These are phyloP conservation scores for Xenopus petersii DNA, from an alignment of 2,797 vertebrate genomes.

Conservation along the genomic window DNA sequence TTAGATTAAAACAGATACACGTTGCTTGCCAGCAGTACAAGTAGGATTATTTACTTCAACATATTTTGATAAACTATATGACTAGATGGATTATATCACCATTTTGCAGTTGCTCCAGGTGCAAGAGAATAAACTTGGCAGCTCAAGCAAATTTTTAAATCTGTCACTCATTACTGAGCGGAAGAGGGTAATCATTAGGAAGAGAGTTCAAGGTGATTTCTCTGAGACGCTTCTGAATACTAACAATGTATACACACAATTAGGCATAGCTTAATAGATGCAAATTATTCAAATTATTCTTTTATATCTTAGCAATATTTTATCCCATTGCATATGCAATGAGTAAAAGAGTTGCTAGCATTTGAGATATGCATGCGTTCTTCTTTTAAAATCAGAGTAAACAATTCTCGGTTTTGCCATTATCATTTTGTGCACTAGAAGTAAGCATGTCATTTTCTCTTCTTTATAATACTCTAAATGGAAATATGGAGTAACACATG, in stretches of 20 bases:
- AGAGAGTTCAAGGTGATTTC: slow-evolving; percentile 63
- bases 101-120: slow-evolving; percentile 51
- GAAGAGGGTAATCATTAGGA: slow-evolving; percentile 54
- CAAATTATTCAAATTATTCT: slow-evolving; percentile 22
- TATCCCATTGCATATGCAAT: slow-evolving; percentile 6
- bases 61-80: slow-evolving; percentile 53
- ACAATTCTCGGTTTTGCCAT: background rate
- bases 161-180: slow-evolving; percentile 61
- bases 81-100: slow-evolving; percentile 48
- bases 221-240: slow-evolving; percentile 54
- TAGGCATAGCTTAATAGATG: slow-evolving; percentile 36
- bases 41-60: slow-evolving; percentile 52
- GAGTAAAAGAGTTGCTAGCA: background rate
- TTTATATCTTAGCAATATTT: slow-evolving; percentile 12
- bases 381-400: background rate
- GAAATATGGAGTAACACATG: no score
- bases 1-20: background rate
- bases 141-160: slow-evolving; percentile 60
- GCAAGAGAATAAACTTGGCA: slow-evolving; percentile 50
- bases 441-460: no score
- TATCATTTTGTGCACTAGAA: background rate
- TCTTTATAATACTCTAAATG: no score
- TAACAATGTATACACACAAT: slow-evolving; percentile 55
- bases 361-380: background rate
- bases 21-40: slow-evolving; percentile 25